Base-by-base conservation (phyloP, 1,140 invertebrate genomes). In the Rhagoletis zephyria region DNA sequence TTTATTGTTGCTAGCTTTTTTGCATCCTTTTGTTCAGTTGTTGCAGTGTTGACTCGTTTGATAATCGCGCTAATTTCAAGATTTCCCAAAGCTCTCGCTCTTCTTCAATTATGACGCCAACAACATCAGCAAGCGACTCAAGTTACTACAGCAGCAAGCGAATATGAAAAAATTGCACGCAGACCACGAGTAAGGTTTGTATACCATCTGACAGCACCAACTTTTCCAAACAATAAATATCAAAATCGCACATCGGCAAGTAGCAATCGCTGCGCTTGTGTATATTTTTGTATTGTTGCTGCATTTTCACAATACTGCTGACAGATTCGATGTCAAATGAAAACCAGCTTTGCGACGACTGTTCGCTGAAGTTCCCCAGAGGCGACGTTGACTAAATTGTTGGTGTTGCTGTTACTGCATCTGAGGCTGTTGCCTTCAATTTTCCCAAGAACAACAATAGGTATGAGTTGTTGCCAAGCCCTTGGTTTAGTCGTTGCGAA, bases 21-120 rank as follows among this genome's bases (percentile, higher is more conserved):
- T 81, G 45, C 30, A 85, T 63, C 9, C 67, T 87, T 87, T 87
- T 87, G 65, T 87, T 77, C 51, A 60, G 30, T 59, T 30, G 12
- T 56, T 87, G 67, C 70, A 81, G 19, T 81, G 48, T 81, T 81
- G 74, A 10, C 74, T 81, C 74, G 74, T 81, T 81, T 87, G 65
- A 87, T 87, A 87, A 87, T 87, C 87, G 87, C 70, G 87, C 87
- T 87, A 87, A 87, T 87, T 87, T 87, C 87, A 87, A 87, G 87
- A 87, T 87, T 87, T 87, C 87, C 87, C 87, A 77, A 81, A 87
- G 87, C 87, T 60, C 87, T 65, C 87, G 56, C 70, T 61, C 67
- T 81, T 87, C 87, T 77, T 87, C 63, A 51, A 74, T 77, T 81
- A 87, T 48, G 40, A 87, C 19, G 64, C 1, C 19, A 65, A 45